Base-by-base conservation (phyloP, 2,113 vertebrate species). In the Elephantulus edwardii region DNA sequence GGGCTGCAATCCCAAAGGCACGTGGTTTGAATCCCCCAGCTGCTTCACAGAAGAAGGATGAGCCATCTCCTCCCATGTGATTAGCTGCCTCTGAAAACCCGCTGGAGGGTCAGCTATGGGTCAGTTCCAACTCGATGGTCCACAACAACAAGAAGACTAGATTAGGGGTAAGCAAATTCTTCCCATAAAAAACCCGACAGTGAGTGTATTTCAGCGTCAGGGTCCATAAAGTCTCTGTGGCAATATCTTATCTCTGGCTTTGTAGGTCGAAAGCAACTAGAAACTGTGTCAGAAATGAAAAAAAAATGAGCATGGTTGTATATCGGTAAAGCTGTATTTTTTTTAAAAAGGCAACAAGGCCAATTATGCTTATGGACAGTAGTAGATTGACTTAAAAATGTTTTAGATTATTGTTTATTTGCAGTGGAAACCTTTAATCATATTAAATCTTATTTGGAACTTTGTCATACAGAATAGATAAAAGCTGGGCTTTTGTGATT, bases 301-400 rank as follows among this genome's bases (percentile, higher is more conserved):
- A 1, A 0, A 0, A 79, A 66, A 9, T 35, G 22, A 42, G 16
- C 0, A 1, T 20, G 46, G 6, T 10, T 1, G 3, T 28, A 38
- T 62, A 11, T 70, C 62, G 44, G 24, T 56, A 72, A 62, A 85
- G 42, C 77, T 70, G 80, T 81, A 81, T 81, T 70, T 38, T 70
- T 38, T 44, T 16, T 30, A 71, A 48, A 17, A 19, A 46, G 52
- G 44, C 8, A 26, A 13, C 2, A 6, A 58, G 75, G n/a, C 19
- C 17, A 68, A 54, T 71, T 16, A 28, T 40, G 11, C 40, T 44
- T 28, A 6, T 33, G 28, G 71, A 28, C 16, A 66, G 64, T 35
- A 68, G 64, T 46, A 8, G 8, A 4, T 28, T 26, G 40, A 26
- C 24, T 44, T 44, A 28, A 28, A 38, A 44, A 44, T 44, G 24